These are phyloP conservation scores for Dendropsophus ebraccatus DNA, from an alignment of 2,113 vertebrate species.

Conservation along the genomic window DNA sequence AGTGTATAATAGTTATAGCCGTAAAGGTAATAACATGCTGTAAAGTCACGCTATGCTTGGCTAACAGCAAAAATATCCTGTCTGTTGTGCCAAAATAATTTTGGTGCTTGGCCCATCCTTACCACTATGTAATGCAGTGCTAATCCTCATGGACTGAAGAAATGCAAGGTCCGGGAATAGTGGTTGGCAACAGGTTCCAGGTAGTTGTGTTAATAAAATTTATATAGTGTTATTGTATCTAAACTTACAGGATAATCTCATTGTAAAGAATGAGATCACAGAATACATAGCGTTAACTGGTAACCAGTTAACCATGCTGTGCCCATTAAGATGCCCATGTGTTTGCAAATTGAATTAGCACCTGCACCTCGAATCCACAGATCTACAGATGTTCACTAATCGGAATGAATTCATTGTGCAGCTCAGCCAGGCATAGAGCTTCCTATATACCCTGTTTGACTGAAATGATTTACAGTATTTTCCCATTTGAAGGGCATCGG, in stretches of 20 bases:
- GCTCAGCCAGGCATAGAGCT: neutral
- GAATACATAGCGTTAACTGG: neutral
- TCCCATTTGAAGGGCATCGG: neutral
- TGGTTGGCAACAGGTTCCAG: neutral
- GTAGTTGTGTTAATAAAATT: neutral
- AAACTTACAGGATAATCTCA: neutral
- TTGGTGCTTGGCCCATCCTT: neutral
- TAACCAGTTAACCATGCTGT: neutral
- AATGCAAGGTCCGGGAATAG: neutral
- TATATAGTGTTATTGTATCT: neutral
- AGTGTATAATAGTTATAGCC: too few relatives aligned
- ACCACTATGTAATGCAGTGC: neutral
- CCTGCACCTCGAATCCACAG: neutral
- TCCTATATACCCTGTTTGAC: neutral
- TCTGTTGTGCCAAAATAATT: neutral
- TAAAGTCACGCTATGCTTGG: neutral
- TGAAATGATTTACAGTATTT: neutral
- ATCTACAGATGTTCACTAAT: neutral
- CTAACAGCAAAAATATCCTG: neutral
- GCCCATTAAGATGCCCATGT: neutral
- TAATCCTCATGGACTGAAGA: neutral
- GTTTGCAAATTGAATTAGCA: neutral
- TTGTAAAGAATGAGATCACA: neutral
- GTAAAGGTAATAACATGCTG: neutral
- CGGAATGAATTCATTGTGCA: neutral